Conservation (phyloP, 2,113 vertebrate species). For the Sprattus sprattus region DNA sequence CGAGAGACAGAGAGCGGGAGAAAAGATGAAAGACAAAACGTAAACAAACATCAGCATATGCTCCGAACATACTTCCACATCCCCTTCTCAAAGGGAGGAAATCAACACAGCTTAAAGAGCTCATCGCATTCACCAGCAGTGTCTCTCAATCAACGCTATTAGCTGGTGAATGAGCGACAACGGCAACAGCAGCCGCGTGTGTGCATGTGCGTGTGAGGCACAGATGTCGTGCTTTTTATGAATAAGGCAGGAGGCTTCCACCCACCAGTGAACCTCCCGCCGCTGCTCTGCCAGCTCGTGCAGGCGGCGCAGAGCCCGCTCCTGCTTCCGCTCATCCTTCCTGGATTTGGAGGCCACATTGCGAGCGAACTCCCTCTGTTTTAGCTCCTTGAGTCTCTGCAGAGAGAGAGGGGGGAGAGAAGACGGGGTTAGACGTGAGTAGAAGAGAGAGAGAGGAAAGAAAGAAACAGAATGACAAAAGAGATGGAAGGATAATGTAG, state of each 20-base stretch:
- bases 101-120: background rate
- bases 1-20: background rate
- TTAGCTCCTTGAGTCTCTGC: conserved; percentile 88
- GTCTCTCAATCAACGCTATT: background rate
- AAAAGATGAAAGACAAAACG: conserved; percentile 8
- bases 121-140: background rate
- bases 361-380: conserved; percentile 87
- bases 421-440: background rate
- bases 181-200: background rate
- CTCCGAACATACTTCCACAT: background rate
- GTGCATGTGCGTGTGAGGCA: background rate
- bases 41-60: conserved; percentile 10
- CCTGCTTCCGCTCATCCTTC: conserved; percentile 84
- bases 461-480: background rate
- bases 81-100: background rate
- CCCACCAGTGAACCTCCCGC: conserved; percentile 49
- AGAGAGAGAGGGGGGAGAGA: conserved; percentile 38
- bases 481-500: background rate
- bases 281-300: conserved; percentile 78
- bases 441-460: background rate
- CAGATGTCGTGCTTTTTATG: background rate
- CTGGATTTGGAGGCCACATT: conserved; percentile 85
- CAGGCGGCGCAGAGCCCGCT: conserved; percentile 81
- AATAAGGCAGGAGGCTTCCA: background rate
- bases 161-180: background rate